Percentiles rank a stretch among this genome's conserved stretches.
phyloP scores from a whole-genome alignment of 2,797 vertebrate genomes.

The Pyrocephalus nanus region DNA sequence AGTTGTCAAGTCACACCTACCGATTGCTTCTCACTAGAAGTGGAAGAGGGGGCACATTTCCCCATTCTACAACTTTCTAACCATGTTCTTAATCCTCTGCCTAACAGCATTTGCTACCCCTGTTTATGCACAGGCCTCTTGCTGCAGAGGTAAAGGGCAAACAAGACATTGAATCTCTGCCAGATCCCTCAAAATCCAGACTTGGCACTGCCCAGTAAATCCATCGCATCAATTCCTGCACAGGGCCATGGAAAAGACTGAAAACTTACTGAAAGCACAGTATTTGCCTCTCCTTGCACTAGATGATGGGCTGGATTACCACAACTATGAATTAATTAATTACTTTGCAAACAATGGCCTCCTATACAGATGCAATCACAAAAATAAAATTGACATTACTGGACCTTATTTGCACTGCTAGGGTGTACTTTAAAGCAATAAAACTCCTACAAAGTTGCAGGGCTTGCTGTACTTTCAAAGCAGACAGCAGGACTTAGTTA shows the following conservation, averaged over 20 bases:
- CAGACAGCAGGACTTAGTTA: not conserved
- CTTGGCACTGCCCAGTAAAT: not conserved
- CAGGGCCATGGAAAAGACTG: not conserved
- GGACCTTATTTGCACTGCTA: not conserved
- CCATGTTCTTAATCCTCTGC: not conserved
- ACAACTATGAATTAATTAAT: not conserved
- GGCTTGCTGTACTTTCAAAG: not conserved
- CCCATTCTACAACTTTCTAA: not conserved
- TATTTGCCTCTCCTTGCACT: not conserved
- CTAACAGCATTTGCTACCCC: not conserved
- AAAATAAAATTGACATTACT: not conserved
- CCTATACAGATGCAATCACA: not conserved
- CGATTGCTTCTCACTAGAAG: not conserved
- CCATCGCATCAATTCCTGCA: not conserved
- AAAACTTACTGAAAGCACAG: not conserved
- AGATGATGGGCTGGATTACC: not conserved
- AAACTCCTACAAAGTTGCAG: not conserved
- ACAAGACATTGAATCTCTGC: not conserved
- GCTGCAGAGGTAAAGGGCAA: not conserved
- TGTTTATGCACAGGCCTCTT: not conserved
- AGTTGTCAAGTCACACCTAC: not conserved
- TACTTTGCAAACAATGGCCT: not conserved
- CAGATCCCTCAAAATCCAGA: not conserved
- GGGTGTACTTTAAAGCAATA: not conserved
- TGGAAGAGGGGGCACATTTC: not conserved